Base-by-base conservation (phyloP, 2,797 vertebrate genomes). In the Premnoplex brunnescens region DNA sequence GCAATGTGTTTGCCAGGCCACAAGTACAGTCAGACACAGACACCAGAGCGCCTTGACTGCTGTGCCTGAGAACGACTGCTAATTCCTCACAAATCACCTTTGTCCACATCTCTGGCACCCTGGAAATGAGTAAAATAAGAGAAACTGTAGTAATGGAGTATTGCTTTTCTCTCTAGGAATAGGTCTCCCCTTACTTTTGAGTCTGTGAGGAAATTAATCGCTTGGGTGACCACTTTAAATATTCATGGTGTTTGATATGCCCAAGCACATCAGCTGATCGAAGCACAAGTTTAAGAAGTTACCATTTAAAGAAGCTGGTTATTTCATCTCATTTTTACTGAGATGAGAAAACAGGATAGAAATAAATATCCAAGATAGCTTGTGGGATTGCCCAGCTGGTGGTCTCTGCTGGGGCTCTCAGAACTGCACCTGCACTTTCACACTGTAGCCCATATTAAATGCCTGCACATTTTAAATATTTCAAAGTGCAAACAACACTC, bases 1-100 rank as follows among this genome's bases (percentile, higher is more conserved):
- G 55, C 71, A 51, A n/a, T 0, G 1, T 0, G 3, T 43, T 72
- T 7, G 7, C 22, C 55, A 41, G 27, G 28, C 23, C 60, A 77
- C 80, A 37, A 11, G 56, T 20, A 64, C 34, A 32, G 59, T 10
- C 6, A 6, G 51, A 28, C 1, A 3, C 36, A 39, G 49, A 49
- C 56, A 63, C 12, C 0, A 0, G 23, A 60, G 48, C 28, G 32
- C n/a, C 34, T 4, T 4, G 24, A 71, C 78, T 32, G 30, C 30
- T 39, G 27, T 26, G 30, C 78, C 19, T 28, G 27, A 16, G 15
- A 64, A n/a, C n/a, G 68, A n/a, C 30, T 1, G 4, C 46, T 73
- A 79, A 73, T 41, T 83, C 28, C 23, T n/a, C 66, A 60, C 28
- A 67, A 72, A 75, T 27, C 16, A 12, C 46, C 56, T 85, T 43